Evolutionary conservation across 2,113 vertebrate species (phyloP).

Genomic region (Syngnathoides biaculeatus): DNA sequence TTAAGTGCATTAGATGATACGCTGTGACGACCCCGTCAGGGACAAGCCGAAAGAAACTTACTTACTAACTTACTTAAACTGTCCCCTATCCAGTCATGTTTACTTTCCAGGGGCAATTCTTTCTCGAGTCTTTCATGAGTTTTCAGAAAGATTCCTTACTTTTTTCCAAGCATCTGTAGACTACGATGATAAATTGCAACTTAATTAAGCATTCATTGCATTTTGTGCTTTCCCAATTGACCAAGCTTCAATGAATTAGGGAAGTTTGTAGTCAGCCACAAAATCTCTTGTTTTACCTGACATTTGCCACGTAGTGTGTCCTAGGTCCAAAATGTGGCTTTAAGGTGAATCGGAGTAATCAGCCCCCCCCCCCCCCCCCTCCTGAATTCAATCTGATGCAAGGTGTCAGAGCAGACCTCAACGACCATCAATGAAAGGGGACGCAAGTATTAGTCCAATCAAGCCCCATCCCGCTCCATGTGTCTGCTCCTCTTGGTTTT

Average conservation of each 20-base stretch:
- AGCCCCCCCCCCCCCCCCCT: too few species aligned
- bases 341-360: slow-evolving; percentile 43
- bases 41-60: too few species aligned
- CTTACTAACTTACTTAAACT: too few species aligned
- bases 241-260: background rate
- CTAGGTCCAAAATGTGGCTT: slow-evolving; percentile 41
- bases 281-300: slow-evolving; percentile 52
- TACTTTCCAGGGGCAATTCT: background rate
- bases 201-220: background rate
- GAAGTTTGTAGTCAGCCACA: background rate
- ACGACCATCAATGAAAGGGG: slow-evolving; percentile 22
- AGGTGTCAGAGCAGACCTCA: slow-evolving; percentile 31
- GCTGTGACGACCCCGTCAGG: too few species aligned
- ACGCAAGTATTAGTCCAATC: slow-evolving; percentile 33
- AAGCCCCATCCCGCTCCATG: slow-evolving; percentile 42
- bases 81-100: slow-evolving; percentile 20
- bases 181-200: background rate
- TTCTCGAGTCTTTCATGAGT: background rate
- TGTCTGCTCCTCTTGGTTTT: slow-evolving; percentile 51
- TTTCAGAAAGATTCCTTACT: background rate
- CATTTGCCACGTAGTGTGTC: slow-evolving; percentile 45
- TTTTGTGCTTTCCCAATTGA: background rate
- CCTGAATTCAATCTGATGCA: slow-evolving; percentile 23
- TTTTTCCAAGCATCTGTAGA: background rate
- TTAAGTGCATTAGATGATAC: too few species aligned